These are phyloP conservation scores for Ictidomys tridecemlineatus DNA, from an alignment of 2,113 vertebrate species.

Conservation along the genomic window DNA sequence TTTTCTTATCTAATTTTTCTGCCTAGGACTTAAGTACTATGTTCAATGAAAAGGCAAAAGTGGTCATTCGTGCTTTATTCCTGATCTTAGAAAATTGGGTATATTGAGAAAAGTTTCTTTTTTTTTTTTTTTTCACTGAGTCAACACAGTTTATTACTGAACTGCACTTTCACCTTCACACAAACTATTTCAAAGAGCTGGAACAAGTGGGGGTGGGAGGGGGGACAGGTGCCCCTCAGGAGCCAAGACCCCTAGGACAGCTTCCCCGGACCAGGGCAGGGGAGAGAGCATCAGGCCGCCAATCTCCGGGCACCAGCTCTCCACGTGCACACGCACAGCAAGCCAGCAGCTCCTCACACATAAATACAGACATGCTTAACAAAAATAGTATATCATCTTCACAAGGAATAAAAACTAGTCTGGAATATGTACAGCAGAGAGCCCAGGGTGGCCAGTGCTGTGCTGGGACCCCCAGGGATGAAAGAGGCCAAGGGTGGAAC, in stretches of 20 bases:
- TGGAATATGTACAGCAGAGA: slow-evolving; percentile 88
- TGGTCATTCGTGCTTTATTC: neutral
- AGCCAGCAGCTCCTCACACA: slow-evolving; percentile 88
- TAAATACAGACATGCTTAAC: slow-evolving; percentile 92
- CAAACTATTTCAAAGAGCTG: slow-evolving; percentile 85
- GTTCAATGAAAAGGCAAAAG: neutral
- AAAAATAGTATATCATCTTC: slow-evolving; percentile 92
- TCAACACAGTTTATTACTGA: slow-evolving; percentile 89
- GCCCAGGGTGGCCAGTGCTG: slow-evolving; percentile 68
- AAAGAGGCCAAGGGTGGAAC: slow-evolving; percentile 70
- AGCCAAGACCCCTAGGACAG: slow-evolving; percentile 67
- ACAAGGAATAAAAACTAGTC: slow-evolving; percentile 91
- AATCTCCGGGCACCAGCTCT: slow-evolving; percentile 82
- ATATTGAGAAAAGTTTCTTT: neutral
- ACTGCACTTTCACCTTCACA: slow-evolving; percentile 88
- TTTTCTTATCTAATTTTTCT: neutral
- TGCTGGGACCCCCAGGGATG: slow-evolving; percentile 69
- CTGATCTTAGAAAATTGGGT: neutral
- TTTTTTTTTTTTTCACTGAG: no score
- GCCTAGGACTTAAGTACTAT: neutral
- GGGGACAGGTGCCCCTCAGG: slow-evolving; percentile 69
- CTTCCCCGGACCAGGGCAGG: slow-evolving; percentile 63
- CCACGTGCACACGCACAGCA: slow-evolving; percentile 83
- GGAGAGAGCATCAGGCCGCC: slow-evolving; percentile 79
- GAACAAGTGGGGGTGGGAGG: slow-evolving; percentile 63